A percentile compares a stretch with the other conserved stretches of the same genome.
Conservation (phyloP, 2,797 vertebrate genomes). For the Brachymystax lenok region DNA sequence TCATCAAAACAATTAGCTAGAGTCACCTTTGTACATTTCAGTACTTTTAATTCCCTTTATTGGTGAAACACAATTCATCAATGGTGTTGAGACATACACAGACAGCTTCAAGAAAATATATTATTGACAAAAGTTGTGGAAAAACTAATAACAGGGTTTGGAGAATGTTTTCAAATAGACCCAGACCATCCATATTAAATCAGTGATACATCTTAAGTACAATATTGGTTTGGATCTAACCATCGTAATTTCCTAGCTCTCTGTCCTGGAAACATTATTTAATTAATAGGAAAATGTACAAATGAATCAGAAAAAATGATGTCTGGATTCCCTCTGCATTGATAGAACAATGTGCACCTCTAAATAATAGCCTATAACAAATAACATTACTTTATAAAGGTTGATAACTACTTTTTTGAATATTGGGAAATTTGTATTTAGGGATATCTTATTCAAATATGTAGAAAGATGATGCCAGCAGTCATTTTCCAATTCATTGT, state of each 20-base stretch:
- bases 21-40: background rate
- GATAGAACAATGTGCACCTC: background rate
- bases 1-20: background rate
- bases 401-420: too few relatives aligned
- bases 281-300: constrained; percentile 1
- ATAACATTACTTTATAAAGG: too few relatives aligned
- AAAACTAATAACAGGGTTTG: background rate
- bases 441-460: too few relatives aligned
- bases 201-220: background rate
- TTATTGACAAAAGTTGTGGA: constrained; percentile 5
- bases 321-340: background rate
- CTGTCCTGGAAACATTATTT: background rate
- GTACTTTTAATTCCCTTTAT: constrained; percentile 14
- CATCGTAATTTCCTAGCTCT: background rate
- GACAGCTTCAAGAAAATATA: constrained; percentile 11
- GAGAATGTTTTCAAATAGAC: background rate
- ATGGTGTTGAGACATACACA: constrained; percentile 3
- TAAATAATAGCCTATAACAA: background rate
- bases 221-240: constrained; percentile 2
- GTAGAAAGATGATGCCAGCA: too few relatives aligned
- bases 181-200: background rate
- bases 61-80: constrained; percentile 12
- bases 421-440: too few relatives aligned
- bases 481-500: too few relatives aligned
- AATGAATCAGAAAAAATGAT: background rate